phyloP scores from a whole-genome alignment of 2,888 invertebrate genomes.

The Cheilosia pagana region DNA sequence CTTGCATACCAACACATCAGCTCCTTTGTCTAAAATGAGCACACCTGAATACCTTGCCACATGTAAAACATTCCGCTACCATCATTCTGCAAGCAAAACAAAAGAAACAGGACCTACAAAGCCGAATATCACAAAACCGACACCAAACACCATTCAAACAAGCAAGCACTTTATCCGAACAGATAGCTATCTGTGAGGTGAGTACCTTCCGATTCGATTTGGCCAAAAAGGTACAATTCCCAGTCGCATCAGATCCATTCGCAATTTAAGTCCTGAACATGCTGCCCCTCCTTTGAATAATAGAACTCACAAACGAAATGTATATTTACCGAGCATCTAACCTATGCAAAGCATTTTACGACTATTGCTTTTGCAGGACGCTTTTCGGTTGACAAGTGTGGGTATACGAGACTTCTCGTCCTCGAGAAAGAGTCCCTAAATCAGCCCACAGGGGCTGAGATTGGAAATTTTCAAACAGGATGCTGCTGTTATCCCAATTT shows the following conservation, averaged over 20 bases:
- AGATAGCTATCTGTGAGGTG: background rate
- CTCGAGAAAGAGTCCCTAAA: conserved; percentile 13
- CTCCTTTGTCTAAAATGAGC: background rate
- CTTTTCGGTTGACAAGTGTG: background rate
- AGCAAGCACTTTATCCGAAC: conserved; percentile 11
- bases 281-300: background rate
- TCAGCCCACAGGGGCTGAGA: conserved; percentile 5
- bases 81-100: background rate
- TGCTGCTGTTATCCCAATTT: conserved; percentile 64
- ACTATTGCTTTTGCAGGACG: conserved; percentile 51
- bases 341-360: conserved; percentile 66
- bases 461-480: conserved; percentile 46
- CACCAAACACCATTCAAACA: conserved; percentile 20
- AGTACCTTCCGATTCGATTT: conserved; percentile 38
- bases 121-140: conserved; percentile 22
- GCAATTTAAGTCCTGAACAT: conserved; percentile 22
- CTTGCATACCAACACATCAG: no score
- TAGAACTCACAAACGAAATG: conserved; percentile 35
- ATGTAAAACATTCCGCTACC: background rate
- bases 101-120: conserved; percentile 21
- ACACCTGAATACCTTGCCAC: background rate
- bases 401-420: conserved; percentile 14
- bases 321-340: conserved; percentile 65
- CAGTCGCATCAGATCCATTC: conserved; percentile 34
- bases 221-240: conserved; percentile 41